Evolutionary conservation across 1,140 invertebrate genomes (phyloP).

Genomic region (Pseudobourletiella spinata): DNA sequence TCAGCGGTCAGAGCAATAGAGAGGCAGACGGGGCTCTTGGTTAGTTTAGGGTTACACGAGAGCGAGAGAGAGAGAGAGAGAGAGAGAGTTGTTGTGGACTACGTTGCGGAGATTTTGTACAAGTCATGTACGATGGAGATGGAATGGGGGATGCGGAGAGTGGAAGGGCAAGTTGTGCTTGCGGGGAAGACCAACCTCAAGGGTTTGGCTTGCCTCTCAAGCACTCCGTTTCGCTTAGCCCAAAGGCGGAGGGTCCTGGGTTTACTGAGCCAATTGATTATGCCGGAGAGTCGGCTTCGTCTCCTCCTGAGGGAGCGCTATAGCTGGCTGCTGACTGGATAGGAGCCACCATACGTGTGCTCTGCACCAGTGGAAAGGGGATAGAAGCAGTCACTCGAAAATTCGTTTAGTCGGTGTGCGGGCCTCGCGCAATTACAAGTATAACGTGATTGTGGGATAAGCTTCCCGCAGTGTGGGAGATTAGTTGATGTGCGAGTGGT

Average conservation of each 20-base stretch:
- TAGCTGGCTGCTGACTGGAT: too few relatives aligned
- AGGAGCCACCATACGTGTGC: too few relatives aligned
- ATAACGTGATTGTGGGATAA: too few relatives aligned
- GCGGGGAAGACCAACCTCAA: not conserved
- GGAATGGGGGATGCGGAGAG: not conserved
- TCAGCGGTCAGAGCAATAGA: not conserved
- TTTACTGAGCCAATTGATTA: conserved; percentile 9
- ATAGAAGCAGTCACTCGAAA: too few relatives aligned
- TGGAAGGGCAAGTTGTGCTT: not conserved
- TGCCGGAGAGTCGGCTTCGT: not conserved
- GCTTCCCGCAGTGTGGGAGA: too few relatives aligned
- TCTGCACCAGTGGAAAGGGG: too few relatives aligned
- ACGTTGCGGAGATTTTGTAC: not conserved
- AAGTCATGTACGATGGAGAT: too few relatives aligned
- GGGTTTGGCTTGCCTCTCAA: not conserved
- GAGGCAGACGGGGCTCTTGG: too few relatives aligned
- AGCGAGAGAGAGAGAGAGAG: not conserved
- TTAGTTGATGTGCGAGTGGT: too few relatives aligned
- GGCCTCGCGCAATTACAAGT: too few relatives aligned
- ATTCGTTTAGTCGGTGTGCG: too few relatives aligned
- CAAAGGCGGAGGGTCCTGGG: not conserved
- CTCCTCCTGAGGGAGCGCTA: too few relatives aligned
- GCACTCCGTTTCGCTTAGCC: not conserved
- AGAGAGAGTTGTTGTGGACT: not conserved
- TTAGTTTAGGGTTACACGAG: not conserved